Conservation (phyloP, 2,113 vertebrate genomes). For the Otocyon megalotis region DNA sequence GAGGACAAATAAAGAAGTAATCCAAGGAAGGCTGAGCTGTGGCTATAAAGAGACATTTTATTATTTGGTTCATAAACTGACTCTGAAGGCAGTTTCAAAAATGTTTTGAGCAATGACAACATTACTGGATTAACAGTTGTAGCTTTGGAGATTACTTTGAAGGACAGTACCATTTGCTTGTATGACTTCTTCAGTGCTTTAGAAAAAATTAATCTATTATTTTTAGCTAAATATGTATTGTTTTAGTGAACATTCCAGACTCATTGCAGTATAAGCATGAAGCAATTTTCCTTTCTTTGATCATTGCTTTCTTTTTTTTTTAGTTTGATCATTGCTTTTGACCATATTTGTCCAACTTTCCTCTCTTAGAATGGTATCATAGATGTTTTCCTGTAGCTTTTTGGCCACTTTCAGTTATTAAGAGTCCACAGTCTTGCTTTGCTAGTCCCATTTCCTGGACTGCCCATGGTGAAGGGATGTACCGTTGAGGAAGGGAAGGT, state of each 20-base stretch:
- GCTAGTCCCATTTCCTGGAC: neutral
- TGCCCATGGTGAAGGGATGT: neutral
- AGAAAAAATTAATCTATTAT: constrained; percentile 66
- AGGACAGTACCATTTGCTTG: constrained; percentile 40
- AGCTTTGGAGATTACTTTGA: constrained; percentile 57
- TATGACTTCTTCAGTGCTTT: constrained; percentile 45
- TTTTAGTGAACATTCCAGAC: constrained; percentile 58
- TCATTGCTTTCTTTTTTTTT: constrained; percentile 28
- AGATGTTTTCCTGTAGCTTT: neutral
- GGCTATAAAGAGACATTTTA: constrained; percentile 55
- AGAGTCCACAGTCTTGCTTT: neutral
- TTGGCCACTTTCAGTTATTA: constrained; percentile 5
- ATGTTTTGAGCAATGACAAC: constrained; percentile 58
- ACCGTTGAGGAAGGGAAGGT: neutral
- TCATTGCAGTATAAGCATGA: neutral
- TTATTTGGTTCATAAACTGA: constrained; percentile 58
- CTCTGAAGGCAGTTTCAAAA: constrained; percentile 64
- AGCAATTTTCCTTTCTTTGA: constrained; percentile 56
- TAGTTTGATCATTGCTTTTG: constrained; percentile 32
- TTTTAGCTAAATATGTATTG: constrained; percentile 67
- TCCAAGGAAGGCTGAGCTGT: constrained; percentile 31
- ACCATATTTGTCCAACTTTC: neutral
- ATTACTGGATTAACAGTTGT: constrained; percentile 24
- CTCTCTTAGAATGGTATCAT: neutral
- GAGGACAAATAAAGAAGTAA: constrained; percentile 12